Evolutionary conservation across 2,888 invertebrate genomes (phyloP).

Genomic region (Mesorhabditis sp.): DNA sequence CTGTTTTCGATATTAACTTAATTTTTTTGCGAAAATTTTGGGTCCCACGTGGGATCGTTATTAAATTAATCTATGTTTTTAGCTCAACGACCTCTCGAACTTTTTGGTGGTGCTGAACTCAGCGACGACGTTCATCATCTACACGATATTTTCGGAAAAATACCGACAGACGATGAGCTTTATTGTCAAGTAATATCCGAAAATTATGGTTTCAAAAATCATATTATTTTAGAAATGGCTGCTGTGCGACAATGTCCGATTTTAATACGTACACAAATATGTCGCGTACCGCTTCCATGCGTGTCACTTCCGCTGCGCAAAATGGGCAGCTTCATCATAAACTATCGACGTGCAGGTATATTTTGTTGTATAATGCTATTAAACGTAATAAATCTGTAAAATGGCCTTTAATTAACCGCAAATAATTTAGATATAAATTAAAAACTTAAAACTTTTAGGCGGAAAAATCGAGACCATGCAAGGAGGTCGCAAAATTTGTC

Average conservation of each 20-base stretch:
- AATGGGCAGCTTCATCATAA: slow-evolving; percentile 25
- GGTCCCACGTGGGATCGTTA: not conserved
- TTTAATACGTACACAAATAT: slow-evolving; percentile 38
- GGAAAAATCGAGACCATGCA: no score
- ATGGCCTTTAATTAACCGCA: no score
- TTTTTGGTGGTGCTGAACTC: slow-evolving; percentile 52
- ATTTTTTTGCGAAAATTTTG: not conserved
- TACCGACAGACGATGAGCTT: slow-evolving; percentile 45
- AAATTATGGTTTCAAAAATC: not conserved
- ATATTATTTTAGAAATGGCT: slow-evolving; percentile 32
- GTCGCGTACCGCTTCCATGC: slow-evolving; percentile 42
- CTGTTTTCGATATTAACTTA: no score
- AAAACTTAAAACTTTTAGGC: no score
- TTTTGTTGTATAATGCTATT: no score
- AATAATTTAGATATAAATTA: no score
- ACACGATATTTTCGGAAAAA: slow-evolving; percentile 51
- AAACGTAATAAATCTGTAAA: no score
- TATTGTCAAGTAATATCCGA: slow-evolving; percentile 32
- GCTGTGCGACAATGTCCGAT: slow-evolving; percentile 35
- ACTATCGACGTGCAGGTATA: slow-evolving; percentile 32
- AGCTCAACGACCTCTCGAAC: slow-evolving; percentile 51
- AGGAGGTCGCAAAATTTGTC: no score
- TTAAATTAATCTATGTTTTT: not conserved
- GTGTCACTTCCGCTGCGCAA: slow-evolving; percentile 29
- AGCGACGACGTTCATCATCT: slow-evolving; percentile 53